Percentiles rank a stretch among this genome's conserved stretches.
Evolutionary conservation across 2,797 vertebrate species (phyloP).

Genomic region (Karalla daura): DNA sequence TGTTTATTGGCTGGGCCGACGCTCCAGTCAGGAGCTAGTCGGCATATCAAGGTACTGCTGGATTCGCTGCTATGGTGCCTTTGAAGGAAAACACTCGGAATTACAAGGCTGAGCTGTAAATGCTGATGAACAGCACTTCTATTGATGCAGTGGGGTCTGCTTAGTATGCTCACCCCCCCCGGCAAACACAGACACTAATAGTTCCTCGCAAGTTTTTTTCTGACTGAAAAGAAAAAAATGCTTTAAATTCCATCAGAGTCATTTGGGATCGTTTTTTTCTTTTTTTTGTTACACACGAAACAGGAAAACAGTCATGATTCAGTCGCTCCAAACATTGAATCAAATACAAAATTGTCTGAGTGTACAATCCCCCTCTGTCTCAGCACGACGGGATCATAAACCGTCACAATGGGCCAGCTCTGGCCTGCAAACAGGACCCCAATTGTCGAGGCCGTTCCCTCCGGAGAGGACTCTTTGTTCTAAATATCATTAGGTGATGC

Average conservation of each 20-base stretch:
- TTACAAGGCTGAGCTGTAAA: conserved; percentile 68
- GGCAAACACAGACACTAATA: conserved; percentile 15
- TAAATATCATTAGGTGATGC: conserved; percentile 68
- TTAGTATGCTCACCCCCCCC: conserved; percentile 68
- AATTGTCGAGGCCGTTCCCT: conserved; percentile 4
- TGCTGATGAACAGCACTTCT: conserved; percentile 79
- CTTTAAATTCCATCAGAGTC: conserved; percentile 48
- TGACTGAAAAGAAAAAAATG: conserved; percentile 46
- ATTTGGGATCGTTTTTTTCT: no score
- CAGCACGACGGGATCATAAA: conserved; percentile 28
- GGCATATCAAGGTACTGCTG: conserved; percentile 36
- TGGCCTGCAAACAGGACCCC: conserved; percentile 33
- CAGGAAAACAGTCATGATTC: conserved; percentile 27
- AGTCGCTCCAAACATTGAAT: conserved; percentile 39
- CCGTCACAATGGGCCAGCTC: conserved; percentile 12
- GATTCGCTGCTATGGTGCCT: conserved; percentile 45
- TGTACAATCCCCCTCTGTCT: conserved; percentile 26
- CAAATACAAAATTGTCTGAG: conserved; percentile 47
- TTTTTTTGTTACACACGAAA: conserved; percentile 48
- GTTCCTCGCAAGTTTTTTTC: conserved; percentile 12
- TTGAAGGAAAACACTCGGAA: conserved; percentile 62
- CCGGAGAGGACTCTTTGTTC: conserved; percentile 49
- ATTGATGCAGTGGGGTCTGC: conserved; percentile 74
- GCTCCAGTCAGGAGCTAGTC: conserved; percentile 11
- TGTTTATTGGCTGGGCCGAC: conserved; percentile 1